Conservation (phyloP, 2,113 vertebrate species). For the Columba livia region DNA sequence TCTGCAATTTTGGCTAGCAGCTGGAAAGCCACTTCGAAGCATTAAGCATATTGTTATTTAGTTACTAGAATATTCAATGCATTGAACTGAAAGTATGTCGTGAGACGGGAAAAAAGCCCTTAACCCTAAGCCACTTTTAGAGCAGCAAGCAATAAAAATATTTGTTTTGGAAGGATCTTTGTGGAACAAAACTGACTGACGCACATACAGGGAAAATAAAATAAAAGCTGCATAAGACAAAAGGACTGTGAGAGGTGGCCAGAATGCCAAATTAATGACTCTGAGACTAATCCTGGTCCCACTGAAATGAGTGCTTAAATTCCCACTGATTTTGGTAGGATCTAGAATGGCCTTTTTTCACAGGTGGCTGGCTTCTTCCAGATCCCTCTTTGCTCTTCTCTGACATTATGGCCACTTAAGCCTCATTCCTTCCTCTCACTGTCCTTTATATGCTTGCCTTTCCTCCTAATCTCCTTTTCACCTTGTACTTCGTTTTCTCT, state of each 20-base stretch:
- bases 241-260: constrained; percentile 12
- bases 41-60: constrained; percentile 55
- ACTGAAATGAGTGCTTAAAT: constrained; percentile 2
- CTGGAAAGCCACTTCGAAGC: constrained; percentile 57
- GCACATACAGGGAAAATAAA: constrained; percentile 53
- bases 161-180: constrained; percentile 64
- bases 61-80: constrained; percentile 62
- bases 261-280: constrained; percentile 43
- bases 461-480: not conserved
- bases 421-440: not conserved
- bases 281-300: not conserved
- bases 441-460: not conserved
- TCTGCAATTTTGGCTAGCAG: constrained; percentile 52
- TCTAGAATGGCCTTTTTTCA: not conserved
- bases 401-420: not conserved
- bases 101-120: constrained; percentile 29
- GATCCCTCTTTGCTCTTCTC: not conserved
- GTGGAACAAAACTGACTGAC: constrained; percentile 58
- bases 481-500: not conserved
- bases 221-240: constrained; percentile 48
- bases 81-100: constrained; percentile 37
- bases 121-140: constrained; percentile 60
- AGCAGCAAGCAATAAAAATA: constrained; percentile 65
- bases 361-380: not conserved
- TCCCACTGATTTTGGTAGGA: not conserved